A percentile compares a stretch with the other conserved stretches of the same genome.
Evolutionary conservation across 92 coral and sea anemone genomes (phyloP).

Genomic region (Ricordea florida): DNA sequence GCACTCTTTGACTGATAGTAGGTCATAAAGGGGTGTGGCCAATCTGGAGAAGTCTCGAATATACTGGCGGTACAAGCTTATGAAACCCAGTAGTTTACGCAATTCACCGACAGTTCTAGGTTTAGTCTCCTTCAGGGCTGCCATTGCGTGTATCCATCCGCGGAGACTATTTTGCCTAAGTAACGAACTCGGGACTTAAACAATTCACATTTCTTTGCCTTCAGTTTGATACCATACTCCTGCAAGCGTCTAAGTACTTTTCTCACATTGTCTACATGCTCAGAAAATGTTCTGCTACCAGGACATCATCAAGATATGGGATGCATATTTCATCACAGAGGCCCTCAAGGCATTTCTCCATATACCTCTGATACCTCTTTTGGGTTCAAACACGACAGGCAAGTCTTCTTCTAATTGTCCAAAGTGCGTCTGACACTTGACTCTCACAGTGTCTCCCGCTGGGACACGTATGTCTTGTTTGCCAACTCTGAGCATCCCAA

Average conservation of each 20-base stretch:
- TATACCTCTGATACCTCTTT: no score
- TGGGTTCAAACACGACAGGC: no score
- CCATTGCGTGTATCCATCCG: not conserved
- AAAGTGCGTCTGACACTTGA: no score
- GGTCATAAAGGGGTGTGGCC: slow-evolving; percentile 9
- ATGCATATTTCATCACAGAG: no score
- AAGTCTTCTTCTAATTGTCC: no score
- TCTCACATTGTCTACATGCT: no score
- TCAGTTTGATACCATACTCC: not conserved
- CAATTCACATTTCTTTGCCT: not conserved
- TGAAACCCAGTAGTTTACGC: slow-evolving; percentile 1
- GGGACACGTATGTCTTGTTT: not conserved
- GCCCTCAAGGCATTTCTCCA: not conserved
- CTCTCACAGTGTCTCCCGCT: no score
- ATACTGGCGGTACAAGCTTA: slow-evolving; percentile 1
- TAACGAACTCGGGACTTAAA: not conserved
- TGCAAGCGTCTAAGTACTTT: no score
- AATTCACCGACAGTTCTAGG: no score
- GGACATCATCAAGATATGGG: not conserved
- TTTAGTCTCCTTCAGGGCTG: no score
- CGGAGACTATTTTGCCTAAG: not conserved
- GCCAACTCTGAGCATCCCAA: not conserved
- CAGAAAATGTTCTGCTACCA: not conserved
- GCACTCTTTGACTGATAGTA: not conserved
- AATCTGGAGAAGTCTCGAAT: not conserved